These are phyloP conservation scores for Tetramorium simillimum DNA, from an alignment of 1,140 invertebrate species.

Conservation along the genomic window DNA sequence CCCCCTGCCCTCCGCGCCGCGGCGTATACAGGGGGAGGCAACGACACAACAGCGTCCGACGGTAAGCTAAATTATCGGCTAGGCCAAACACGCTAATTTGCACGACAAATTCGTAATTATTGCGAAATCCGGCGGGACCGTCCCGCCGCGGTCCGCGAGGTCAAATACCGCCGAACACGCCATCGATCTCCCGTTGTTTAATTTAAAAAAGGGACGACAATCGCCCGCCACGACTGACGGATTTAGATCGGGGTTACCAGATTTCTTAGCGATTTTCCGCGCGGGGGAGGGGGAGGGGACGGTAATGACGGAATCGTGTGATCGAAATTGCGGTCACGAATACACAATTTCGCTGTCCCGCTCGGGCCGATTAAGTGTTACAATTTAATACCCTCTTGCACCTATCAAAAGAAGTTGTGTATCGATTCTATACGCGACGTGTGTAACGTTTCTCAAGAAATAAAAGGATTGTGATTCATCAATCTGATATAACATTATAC, in stretches of 20 bases:
- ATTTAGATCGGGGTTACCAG: slow-evolving; percentile 49
- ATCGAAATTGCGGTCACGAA: slow-evolving; percentile 44
- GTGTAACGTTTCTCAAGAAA: not conserved
- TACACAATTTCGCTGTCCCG: slow-evolving; percentile 35
- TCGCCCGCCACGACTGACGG: not conserved
- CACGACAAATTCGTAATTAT: slow-evolving; percentile 75
- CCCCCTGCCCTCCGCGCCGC: not conserved
- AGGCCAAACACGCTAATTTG: slow-evolving; percentile 69
- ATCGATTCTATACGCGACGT: not conserved
- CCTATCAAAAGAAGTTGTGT: not conserved
- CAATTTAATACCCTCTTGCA: slow-evolving; percentile 41
- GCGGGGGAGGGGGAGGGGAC: not conserved
- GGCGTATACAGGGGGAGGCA: slow-evolving; percentile 19
- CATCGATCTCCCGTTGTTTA: not conserved
- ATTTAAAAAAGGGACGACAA: slow-evolving; percentile 40
- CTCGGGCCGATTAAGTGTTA: slow-evolving; percentile 22
- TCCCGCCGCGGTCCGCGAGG: not conserved
- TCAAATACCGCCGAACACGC: slow-evolving; percentile 2
- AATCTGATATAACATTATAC: not conserved
- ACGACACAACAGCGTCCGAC: slow-evolving; percentile 33
- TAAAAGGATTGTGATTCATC: not conserved
- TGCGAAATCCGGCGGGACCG: slow-evolving; percentile 57
- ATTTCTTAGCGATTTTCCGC: slow-evolving; percentile 30
- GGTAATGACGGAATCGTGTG: slow-evolving; percentile 43
- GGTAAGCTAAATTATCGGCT: slow-evolving; percentile 64